phyloP scores from a whole-genome alignment of 1,140 invertebrate genomes.

The Aphaenogaster rudis region DNA sequence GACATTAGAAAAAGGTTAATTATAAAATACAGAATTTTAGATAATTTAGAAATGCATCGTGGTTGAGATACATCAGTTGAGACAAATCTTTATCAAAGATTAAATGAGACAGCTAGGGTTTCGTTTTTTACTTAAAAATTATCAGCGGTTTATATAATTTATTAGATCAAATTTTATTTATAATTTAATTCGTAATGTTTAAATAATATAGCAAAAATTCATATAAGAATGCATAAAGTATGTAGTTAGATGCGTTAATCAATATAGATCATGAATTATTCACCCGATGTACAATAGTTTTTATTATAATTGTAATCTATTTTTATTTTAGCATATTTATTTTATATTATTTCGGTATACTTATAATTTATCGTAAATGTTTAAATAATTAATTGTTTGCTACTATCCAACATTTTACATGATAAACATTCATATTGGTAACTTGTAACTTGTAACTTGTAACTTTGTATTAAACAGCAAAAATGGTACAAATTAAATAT shows the following conservation, averaged over 20 bases:
- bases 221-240: not conserved
- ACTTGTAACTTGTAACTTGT: not conserved
- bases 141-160: too few relatives aligned
- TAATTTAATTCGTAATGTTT: not conserved
- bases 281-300: too few relatives aligned
- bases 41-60: not conserved
- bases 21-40: slow-evolving; percentile 3
- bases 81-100: not conserved
- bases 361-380: not conserved
- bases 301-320: not conserved
- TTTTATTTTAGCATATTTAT: not conserved
- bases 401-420: not conserved
- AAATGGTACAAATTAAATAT: not conserved
- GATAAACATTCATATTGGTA: not conserved
- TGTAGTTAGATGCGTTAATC: not conserved
- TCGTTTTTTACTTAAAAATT: not conserved
- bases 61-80: not conserved
- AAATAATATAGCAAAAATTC: not conserved
- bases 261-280: not conserved
- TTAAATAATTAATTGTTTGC: not conserved
- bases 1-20: slow-evolving; percentile 1
- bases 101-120: not conserved
- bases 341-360: not conserved
- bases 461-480: not conserved
- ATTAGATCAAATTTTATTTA: not conserved